Evolutionary conservation across 2,888 invertebrate species (phyloP), one percentile per base, ranked within the genome.

Genomic region (Pheosia gnoma): DNA sequence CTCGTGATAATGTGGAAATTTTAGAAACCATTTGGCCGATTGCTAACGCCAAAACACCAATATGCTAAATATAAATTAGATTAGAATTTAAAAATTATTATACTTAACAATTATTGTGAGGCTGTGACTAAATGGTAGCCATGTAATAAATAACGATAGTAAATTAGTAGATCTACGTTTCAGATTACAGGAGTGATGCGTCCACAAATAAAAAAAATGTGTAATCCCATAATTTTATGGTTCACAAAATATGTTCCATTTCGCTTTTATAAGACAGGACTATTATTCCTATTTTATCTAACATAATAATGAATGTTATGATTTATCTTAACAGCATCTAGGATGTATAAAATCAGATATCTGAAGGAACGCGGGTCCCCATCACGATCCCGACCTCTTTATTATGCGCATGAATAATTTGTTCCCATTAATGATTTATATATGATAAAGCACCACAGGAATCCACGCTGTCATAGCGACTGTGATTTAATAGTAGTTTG

Each of bases 371-470:
- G 84, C 85, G 84, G 81, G 80, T 76, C 78, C 78, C 68, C 80
- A 81, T 86, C 91, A 90, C 90, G 91, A 91, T 86, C 85, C 81
- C 67, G 66, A 73, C 74, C 83, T 85, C 80, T 82, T 93, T 92
- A 90, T 80, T 90, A 92, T 93, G 93, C 89, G 92, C 93, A 93
- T 93, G 91, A 89, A 92, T 93, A 93, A 93, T 92, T 87, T 89
- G 89, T 84, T 82, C 80, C 83, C 80, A 90, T 91, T 91, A 89
- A 79, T 90, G 87, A 91, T 91, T 91, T 91, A 90, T 90, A 72
- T 86, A 88, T 86, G 87, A 89, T 91, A 89, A 86, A 88, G 82
- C 74, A 55, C 81, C 77, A 78, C 76, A 81, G 85, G 81, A 86
- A 84, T 85, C 80, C 86, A 86, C 85, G 85, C 86, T 85, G 81